Conservation (phyloP, 2,888 invertebrate species). For the Noctuana brunneofusca region DNA sequence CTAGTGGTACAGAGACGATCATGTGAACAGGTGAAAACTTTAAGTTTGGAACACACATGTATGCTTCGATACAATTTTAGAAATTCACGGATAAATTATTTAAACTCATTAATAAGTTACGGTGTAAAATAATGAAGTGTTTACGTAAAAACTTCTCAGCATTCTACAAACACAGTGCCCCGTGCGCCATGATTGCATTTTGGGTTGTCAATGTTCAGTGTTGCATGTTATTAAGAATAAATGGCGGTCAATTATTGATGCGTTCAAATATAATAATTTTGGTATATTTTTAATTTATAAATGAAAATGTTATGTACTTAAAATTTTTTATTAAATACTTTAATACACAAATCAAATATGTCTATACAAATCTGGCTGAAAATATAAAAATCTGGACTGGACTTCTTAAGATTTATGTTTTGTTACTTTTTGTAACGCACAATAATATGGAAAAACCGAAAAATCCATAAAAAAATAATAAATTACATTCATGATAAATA, state of each 20-base stretch:
- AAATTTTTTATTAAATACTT: too few species aligned
- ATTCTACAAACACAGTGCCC: slow-evolving; percentile 83
- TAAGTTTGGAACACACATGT: slow-evolving; percentile 76
- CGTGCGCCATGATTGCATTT: slow-evolving; percentile 84
- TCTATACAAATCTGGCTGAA: too few species aligned
- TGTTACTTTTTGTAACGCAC: too few species aligned
- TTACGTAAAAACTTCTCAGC: slow-evolving; percentile 84
- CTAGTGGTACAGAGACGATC: slow-evolving; percentile 79
- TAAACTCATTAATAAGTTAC: slow-evolving; percentile 70
- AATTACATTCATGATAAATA: too few species aligned
- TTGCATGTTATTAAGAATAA: slow-evolving; percentile 67
- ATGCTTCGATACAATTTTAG: slow-evolving; percentile 71
- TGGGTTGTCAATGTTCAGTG: slow-evolving; percentile 81
- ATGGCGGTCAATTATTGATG: slow-evolving; percentile 68
- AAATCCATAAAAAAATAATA: too few species aligned
- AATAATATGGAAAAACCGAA: too few species aligned
- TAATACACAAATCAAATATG: too few species aligned
- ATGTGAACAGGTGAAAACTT: slow-evolving; percentile 74
- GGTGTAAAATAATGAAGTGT: slow-evolving; percentile 79
- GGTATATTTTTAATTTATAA: not conserved
- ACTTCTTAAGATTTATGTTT: too few species aligned
- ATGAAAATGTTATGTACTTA: not conserved
- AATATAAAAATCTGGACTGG: too few species aligned
- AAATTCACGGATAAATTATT: slow-evolving; percentile 72
- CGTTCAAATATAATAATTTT: slow-evolving; percentile 52